Evolutionary conservation across 2,113 vertebrate genomes (phyloP), one percentile per base, ranked within the genome.

Genomic region (Cichladusa arquata): DNA sequence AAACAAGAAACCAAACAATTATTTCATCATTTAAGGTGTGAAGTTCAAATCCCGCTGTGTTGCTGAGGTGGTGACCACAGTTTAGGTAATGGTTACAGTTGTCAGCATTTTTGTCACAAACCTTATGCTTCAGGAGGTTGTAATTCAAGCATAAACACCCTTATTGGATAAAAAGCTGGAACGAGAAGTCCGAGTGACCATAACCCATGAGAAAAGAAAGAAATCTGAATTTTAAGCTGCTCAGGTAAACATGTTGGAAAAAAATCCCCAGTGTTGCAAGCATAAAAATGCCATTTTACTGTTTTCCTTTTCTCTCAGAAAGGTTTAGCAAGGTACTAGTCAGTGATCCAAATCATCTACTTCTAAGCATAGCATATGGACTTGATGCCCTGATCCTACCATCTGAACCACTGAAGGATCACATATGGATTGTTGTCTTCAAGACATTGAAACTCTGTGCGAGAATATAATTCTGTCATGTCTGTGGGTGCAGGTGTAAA

Each of bases 71-170:
- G 61, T 87, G 70, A 86, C 70, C 70, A 64, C 76, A 90, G 8
- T 38, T 79, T 90, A 92, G 31, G 69, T 80, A 77, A 56, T 51
- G 45, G 26, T 83, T 85, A 48, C 48, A 64, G 9, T 56, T 73
- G 15, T 42, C 77, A 91, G 56, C 53, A 80, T 81, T 88, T 92
- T 84, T 76, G 79, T 90, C 80, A 85, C 79, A 94, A 90, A 79
- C 56, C 54, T 73, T 80, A 15, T 61, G 13, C 82, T 93, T 96
- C 85, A 78, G 83, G 36, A 95, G 83, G 17, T 62, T 81, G 11
- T 78, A 94, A 53, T 28, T 86, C n/a, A 84, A 47, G 19, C 33
- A 66, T 86, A 90, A 87, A 79, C 38, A 81, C 13, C 51, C 22
- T 86, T 81, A 78, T 77, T 6, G 0, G 8, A 79, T 56, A 90